Percentiles rank a stretch among this genome's conserved stretches.
These are phyloP conservation scores for honey bee (Apis mellifera) DNA, from an alignment of 1,140 invertebrate genomes.

Conservation along the genomic window DNA sequence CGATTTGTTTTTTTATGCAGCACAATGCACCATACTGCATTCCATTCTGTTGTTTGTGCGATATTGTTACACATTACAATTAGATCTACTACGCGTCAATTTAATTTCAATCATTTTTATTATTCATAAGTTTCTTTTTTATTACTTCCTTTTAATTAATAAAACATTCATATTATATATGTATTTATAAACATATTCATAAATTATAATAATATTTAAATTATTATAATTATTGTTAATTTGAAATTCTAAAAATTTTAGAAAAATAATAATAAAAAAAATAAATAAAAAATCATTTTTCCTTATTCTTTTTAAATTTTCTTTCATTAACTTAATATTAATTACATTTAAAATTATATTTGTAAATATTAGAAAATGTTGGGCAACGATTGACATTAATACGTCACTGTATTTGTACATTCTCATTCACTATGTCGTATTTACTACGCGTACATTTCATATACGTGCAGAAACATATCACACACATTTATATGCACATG, in stretches of 20 bases:
- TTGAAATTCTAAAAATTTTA: background rate
- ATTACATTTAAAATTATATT: background rate
- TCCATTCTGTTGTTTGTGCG: conserved; percentile 63
- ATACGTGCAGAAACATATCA: background rate
- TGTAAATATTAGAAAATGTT: background rate
- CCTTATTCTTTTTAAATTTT: background rate
- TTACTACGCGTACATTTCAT: conserved; percentile 8
- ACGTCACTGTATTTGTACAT: conserved; percentile 44
- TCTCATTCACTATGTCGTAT: conserved; percentile 38
- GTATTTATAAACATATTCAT: background rate
- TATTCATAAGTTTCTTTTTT: background rate
- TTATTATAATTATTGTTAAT: background rate
- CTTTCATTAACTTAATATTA: background rate
- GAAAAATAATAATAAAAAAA: background rate
- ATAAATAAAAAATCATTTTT: background rate
- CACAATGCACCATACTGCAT: conserved; percentile 59
- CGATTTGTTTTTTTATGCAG: conserved; percentile 61
- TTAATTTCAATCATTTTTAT: background rate
- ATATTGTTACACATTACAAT: conserved; percentile 60
- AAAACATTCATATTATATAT: background rate
- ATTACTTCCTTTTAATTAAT: background rate
- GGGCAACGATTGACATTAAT: background rate
- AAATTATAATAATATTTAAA: no score
- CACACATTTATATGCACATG: conserved; percentile 10
- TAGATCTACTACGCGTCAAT: conserved; percentile 56